phyloP scores from a whole-genome alignment of 2,113 vertebrate species.

The Vimba vimba region DNA sequence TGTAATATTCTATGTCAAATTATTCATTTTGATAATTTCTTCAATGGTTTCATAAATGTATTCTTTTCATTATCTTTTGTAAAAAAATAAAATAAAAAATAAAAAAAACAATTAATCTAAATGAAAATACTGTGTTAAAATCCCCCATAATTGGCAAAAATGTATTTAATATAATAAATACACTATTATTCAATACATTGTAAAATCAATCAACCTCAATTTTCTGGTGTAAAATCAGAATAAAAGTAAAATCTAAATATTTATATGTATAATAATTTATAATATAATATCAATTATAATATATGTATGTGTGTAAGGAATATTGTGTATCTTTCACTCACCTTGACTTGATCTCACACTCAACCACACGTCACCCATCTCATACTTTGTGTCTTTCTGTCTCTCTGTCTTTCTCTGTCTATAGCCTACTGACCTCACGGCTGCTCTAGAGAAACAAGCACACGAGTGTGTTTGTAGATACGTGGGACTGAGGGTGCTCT shows the following conservation, averaged over 20 bases:
- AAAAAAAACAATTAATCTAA: not conserved
- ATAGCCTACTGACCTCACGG: constrained; percentile 49
- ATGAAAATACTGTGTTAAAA: not conserved
- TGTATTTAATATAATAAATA: too few species aligned
- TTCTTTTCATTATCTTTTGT: not conserved
- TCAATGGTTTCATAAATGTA: not conserved
- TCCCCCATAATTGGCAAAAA: too few species aligned
- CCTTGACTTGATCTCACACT: constrained; percentile 46
- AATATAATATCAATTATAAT: too few species aligned
- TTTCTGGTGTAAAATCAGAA: too few species aligned
- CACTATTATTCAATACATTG: too few species aligned
- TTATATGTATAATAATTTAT: too few species aligned
- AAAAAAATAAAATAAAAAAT: not conserved
- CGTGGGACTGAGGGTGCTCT: constrained; percentile 39
- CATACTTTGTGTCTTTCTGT: constrained; percentile 32
- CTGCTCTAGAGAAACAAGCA: constrained; percentile 48
- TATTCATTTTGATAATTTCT: not conserved
- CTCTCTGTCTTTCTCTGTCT: constrained; percentile 35
- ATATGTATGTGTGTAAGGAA: not conserved
- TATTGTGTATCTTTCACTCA: constrained; percentile 28
- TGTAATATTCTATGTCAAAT: not conserved
- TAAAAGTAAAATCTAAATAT: too few species aligned
- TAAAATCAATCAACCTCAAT: too few species aligned
- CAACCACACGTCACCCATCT: constrained; percentile 7
- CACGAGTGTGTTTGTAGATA: constrained; percentile 52